Evolutionary conservation across 1,140 invertebrate species (phyloP).

Genomic region (Ceratina calcarata): DNA sequence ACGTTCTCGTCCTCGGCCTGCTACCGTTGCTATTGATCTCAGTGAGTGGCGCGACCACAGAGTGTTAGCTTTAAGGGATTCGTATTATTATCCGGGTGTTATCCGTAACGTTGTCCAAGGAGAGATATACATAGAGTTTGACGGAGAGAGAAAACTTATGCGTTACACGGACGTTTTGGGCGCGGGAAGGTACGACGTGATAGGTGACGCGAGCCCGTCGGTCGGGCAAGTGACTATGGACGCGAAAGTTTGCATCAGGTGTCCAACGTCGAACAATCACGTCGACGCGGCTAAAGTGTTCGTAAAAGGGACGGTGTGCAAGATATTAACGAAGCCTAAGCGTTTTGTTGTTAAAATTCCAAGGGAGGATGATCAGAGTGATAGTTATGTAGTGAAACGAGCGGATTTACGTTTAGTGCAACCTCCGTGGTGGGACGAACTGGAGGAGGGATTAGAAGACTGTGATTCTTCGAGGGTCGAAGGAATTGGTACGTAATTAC

Average conservation of each 20-base stretch:
- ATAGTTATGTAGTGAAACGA: slow-evolving; percentile 85
- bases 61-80: slow-evolving; percentile 91
- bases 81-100: slow-evolving; percentile 91
- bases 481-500: slow-evolving; percentile 64
- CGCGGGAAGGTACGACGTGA: slow-evolving; percentile 91
- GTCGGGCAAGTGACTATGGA: slow-evolving; percentile 87
- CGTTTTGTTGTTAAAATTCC: slow-evolving; percentile 89
- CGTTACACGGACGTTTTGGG: slow-evolving; percentile 88
- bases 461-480: slow-evolving; percentile 69
- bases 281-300: slow-evolving; percentile 84
- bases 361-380: slow-evolving; percentile 77
- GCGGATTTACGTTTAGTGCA: slow-evolving; percentile 93
- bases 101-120: slow-evolving; percentile 80
- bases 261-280: slow-evolving; percentile 78
- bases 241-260: slow-evolving; percentile 84
- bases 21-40: slow-evolving; percentile 85
- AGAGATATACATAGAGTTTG: slow-evolving; percentile 76
- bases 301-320: slow-evolving; percentile 90
- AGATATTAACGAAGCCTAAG: slow-evolving; percentile 86
- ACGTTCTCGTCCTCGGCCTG: slow-evolving; percentile 70
- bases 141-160: slow-evolving; percentile 83
- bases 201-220: slow-evolving; percentile 95
- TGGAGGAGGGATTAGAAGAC: slow-evolving; percentile 84
- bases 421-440: slow-evolving; percentile 97
- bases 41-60: slow-evolving; percentile 95